These are phyloP conservation scores for Artemisiospiza belli DNA, from an alignment of 2,113 vertebrate genomes.

Conservation along the genomic window DNA sequence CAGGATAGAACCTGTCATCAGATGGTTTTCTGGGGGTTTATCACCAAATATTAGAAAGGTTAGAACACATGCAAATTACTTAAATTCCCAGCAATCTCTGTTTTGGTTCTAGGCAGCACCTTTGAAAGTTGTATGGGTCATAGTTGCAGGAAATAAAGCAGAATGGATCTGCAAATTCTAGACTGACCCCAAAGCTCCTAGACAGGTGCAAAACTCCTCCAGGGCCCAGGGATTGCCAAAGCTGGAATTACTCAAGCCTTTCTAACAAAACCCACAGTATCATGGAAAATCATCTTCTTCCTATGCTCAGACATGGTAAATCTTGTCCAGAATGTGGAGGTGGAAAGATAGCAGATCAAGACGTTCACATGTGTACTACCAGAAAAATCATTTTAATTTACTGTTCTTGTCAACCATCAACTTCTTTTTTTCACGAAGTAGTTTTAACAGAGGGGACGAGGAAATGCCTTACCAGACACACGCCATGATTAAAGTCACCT, in stretches of 20 bases:
- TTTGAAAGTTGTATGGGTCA: accelerated
- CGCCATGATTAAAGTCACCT: constrained; percentile 72
- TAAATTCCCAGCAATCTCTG: background rate
- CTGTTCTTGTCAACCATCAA: background rate
- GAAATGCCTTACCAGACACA: constrained; percentile 78
- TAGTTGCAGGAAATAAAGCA: background rate
- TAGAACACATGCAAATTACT: accelerated
- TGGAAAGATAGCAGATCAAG: background rate
- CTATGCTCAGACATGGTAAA: background rate
- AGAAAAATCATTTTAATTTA: background rate
- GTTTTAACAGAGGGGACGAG: background rate
- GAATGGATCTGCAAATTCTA: background rate
- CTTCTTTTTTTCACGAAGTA: background rate
- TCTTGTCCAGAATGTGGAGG: background rate
- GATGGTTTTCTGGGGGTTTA: background rate
- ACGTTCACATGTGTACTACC: accelerated
- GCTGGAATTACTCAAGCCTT: background rate
- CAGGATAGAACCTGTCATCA: background rate
- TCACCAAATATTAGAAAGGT: background rate
- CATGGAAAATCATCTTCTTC: background rate
- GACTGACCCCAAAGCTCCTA: background rate
- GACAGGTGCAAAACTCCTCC: background rate
- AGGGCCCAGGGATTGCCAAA: background rate
- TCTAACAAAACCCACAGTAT: background rate
- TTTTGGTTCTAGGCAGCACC: background rate